Conservation (phyloP, 1,140 invertebrate genomes). For the Drosophila sucinea region DNA sequence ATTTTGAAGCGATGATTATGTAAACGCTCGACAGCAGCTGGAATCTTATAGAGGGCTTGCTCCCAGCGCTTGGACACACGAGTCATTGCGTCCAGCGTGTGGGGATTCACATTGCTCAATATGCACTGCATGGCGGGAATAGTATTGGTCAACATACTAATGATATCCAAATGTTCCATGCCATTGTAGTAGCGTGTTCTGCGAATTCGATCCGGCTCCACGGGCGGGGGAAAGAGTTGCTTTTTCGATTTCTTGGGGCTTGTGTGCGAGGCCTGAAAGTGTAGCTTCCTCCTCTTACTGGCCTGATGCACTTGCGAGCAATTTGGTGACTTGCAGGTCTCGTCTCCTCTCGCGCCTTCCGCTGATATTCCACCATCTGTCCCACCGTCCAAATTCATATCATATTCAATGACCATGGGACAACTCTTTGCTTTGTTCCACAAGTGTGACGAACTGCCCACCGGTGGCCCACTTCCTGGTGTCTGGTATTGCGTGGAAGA, state of each 20-base stretch:
- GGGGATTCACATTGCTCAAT: constrained; percentile 40
- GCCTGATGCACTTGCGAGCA: constrained; percentile 29
- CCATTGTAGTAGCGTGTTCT: constrained; percentile 58
- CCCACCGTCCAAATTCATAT: not conserved
- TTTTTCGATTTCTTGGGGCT: constrained; percentile 71
- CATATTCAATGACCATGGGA: not conserved
- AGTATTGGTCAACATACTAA: constrained; percentile 49
- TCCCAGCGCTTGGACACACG: constrained; percentile 55
- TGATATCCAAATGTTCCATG: constrained; percentile 55
- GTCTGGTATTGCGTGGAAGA: constrained; percentile 45
- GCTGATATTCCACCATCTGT: not conserved
- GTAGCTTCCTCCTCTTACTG: constrained; percentile 50
- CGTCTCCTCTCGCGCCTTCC: not conserved
- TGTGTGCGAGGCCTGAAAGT: constrained; percentile 48
- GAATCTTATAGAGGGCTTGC: constrained; percentile 42
- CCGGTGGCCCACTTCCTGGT: constrained; percentile 32
- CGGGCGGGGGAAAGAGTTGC: constrained; percentile 46
- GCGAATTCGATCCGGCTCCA: constrained; percentile 3
- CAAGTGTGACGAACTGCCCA: constrained; percentile 2
- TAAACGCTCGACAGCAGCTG: constrained; percentile 43
- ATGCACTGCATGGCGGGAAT: constrained; percentile 63
- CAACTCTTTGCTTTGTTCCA: constrained; percentile 23
- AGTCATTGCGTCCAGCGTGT: constrained; percentile 65
- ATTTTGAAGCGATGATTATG: constrained; percentile 63
- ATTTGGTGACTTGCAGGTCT: constrained; percentile 34